phyloP scores from a whole-genome alignment of 2,888 invertebrate species.

The Pristionchus japonicus region DNA sequence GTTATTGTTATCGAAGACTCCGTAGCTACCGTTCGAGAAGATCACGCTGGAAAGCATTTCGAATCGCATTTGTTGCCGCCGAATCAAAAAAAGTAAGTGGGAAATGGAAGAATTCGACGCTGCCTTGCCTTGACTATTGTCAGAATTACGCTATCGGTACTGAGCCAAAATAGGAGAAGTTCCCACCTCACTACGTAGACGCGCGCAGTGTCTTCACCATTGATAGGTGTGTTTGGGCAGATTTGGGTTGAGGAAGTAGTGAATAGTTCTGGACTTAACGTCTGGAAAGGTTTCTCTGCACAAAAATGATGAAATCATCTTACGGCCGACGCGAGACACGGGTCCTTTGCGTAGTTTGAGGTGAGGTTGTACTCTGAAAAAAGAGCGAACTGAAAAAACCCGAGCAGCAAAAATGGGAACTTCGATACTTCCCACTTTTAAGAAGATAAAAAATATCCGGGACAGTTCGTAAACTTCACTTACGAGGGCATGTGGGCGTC shows the following conservation, averaged over 20 bases:
- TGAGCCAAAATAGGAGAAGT: too few relatives aligned
- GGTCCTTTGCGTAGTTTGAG: neutral
- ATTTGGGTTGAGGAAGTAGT: neutral
- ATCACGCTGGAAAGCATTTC: neutral
- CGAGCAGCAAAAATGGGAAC: too few relatives aligned
- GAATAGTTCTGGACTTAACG: neutral
- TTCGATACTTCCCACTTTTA: too few relatives aligned
- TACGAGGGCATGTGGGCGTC: too few relatives aligned
- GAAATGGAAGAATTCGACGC: too few relatives aligned
- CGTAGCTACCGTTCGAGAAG: neutral
- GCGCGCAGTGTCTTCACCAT: neutral
- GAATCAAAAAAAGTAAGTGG: too few relatives aligned
- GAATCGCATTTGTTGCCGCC: too few relatives aligned
- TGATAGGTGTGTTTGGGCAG: neutral
- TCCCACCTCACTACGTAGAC: neutral
- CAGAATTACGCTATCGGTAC: too few relatives aligned
- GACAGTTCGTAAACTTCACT: too few relatives aligned
- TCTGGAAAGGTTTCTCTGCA: neutral
- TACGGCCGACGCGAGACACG: neutral
- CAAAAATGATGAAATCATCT: neutral
- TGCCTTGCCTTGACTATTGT: too few relatives aligned
- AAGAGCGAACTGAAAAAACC: too few relatives aligned
- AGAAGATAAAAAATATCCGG: too few relatives aligned
- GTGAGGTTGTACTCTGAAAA: neutral
- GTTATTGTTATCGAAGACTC: neutral